Evolutionary conservation across 2,888 invertebrate species (phyloP).

Genomic region (Alloplasta piceator): DNA sequence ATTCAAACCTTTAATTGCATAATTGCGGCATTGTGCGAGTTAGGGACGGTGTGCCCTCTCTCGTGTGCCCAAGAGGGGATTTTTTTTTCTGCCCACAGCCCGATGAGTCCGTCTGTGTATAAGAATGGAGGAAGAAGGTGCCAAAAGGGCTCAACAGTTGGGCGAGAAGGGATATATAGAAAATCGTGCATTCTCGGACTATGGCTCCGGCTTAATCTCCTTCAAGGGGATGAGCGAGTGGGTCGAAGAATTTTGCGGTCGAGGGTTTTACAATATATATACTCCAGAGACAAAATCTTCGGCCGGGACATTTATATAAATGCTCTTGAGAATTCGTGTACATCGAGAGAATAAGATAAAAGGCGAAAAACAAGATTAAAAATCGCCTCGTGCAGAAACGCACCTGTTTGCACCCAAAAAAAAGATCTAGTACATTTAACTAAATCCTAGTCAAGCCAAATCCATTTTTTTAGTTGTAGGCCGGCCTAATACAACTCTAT

Average conservation of each 20-base stretch:
- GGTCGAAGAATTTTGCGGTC: conserved; percentile 41
- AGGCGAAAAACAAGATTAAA: background rate
- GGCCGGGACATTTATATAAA: conserved; percentile 1
- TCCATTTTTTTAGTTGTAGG: too few relatives aligned
- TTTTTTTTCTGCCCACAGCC: conserved; percentile 34
- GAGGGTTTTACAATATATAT: background rate
- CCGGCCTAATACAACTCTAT: too few relatives aligned
- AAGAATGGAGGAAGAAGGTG: conserved; percentile 43
- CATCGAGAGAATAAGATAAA: background rate
- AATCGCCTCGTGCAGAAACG: background rate
- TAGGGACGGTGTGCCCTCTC: conserved; percentile 48
- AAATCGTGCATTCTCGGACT: conserved; percentile 26
- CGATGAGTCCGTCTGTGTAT: background rate
- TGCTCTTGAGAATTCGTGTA: conserved; percentile 39
- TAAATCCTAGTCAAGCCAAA: too few relatives aligned
- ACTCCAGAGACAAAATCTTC: background rate
- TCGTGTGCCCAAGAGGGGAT: conserved; percentile 47
- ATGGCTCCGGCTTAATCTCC: background rate
- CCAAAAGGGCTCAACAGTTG: conserved; percentile 55
- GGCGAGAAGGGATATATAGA: conserved; percentile 34
- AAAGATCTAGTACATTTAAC: too few relatives aligned
- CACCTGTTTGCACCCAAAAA: conserved; percentile 43
- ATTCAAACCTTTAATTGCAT: conserved; percentile 79
- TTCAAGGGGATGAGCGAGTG: background rate
- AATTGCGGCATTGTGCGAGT: conserved; percentile 78